phyloP scores from a whole-genome alignment of 1,140 invertebrate genomes.

The Drosophila kanapiae region DNA sequence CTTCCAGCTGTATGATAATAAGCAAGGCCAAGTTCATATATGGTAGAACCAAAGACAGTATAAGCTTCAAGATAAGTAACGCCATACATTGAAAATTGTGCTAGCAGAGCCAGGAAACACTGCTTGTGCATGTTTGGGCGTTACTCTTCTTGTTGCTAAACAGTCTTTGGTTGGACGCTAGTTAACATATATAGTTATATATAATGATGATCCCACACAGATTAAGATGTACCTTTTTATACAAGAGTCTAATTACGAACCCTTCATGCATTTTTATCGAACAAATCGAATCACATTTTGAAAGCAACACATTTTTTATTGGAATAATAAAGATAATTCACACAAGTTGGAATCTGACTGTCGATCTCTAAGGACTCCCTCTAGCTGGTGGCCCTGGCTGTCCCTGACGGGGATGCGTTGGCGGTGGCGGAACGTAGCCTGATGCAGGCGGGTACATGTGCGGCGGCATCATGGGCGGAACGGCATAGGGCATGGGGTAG shows the following conservation, averaged over 20 bases:
- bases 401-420: constrained; percentile 23
- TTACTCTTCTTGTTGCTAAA: too few species aligned
- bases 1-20: constrained; percentile 47
- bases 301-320: constrained; percentile 67
- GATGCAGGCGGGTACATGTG: constrained; percentile 34
- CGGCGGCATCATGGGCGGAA: constrained; percentile 57
- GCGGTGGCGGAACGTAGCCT: constrained; percentile 31
- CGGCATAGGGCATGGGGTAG: constrained; percentile 51
- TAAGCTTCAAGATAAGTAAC: too few species aligned
- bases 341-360: not conserved
- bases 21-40: constrained; percentile 34
- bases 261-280: constrained; percentile 66
- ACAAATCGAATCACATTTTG: constrained; percentile 37
- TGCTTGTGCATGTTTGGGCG: too few species aligned
- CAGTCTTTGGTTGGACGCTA: constrained; percentile 14
- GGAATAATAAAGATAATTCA: constrained; percentile 61
- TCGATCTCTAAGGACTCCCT: constrained; percentile 16
- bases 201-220: constrained; percentile 68
- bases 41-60: not conserved
- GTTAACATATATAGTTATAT: constrained; percentile 47
- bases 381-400: constrained; percentile 18
- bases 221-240: constrained; percentile 83
- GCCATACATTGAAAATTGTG: too few species aligned
- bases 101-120: too few species aligned
- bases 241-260: constrained; percentile 49